Evolutionary conservation across 2,113 vertebrate species (phyloP).

Genomic region (Prochilodus magdalenae): DNA sequence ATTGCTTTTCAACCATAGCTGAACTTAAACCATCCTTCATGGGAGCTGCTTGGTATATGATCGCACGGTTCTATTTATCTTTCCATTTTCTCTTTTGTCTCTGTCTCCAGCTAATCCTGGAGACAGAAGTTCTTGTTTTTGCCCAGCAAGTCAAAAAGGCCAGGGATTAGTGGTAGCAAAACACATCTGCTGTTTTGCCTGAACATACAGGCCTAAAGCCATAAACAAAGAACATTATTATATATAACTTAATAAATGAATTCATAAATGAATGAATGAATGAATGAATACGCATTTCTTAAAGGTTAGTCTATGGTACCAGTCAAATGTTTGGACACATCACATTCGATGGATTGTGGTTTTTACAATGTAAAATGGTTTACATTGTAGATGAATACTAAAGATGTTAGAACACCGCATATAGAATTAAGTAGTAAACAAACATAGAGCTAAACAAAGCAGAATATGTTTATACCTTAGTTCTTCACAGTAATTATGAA

Average conservation of each 20-base stretch:
- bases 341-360: too few relatives aligned
- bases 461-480: too few relatives aligned
- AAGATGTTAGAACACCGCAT: too few relatives aligned
- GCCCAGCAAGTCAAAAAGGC: not conserved
- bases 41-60: not conserved
- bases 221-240: not conserved
- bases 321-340: too few relatives aligned
- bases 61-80: not conserved
- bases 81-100: not conserved
- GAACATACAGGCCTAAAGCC: not conserved
- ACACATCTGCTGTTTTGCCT: conserved; percentile 14
- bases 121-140: not conserved
- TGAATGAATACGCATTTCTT: not conserved
- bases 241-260: too few relatives aligned
- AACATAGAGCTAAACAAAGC: too few relatives aligned
- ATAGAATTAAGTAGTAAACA: too few relatives aligned
- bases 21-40: conserved; percentile 7
- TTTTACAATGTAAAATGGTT: too few relatives aligned
- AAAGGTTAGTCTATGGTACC: too few relatives aligned
- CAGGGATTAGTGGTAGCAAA: not conserved
- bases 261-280: not conserved
- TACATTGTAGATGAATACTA: too few relatives aligned
- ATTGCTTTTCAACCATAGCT: not conserved
- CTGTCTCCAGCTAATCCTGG: not conserved
- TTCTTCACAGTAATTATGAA: too few relatives aligned